Percentiles rank a stretch among this genome's conserved stretches.
Conservation (phyloP, 1,140 invertebrate genomes). For the Pteromalus puparum region DNA sequence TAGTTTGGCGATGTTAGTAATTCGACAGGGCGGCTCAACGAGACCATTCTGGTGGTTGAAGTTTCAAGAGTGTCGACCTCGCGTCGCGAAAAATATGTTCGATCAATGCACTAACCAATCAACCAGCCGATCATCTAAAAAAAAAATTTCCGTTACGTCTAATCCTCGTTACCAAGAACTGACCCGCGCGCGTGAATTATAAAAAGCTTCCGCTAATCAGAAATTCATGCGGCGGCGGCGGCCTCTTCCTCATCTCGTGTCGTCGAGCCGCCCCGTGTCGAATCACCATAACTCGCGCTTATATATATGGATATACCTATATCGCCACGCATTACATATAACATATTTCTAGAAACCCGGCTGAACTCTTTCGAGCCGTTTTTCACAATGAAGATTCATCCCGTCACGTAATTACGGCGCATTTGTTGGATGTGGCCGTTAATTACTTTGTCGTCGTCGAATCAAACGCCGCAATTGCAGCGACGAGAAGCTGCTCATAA, state of each 20-base stretch:
- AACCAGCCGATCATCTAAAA: too few relatives aligned
- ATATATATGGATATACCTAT: too few relatives aligned
- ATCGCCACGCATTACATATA: neutral
- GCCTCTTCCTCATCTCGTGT: neutral
- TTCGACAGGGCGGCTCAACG: too few relatives aligned
- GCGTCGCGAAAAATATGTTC: too few relatives aligned
- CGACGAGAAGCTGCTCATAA: too few relatives aligned
- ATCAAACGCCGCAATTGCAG: slow-evolving; percentile 15
- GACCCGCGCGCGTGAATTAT: neutral
- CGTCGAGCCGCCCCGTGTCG: too few relatives aligned
- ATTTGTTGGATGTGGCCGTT: slow-evolving; percentile 1
- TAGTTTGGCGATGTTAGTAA: too few relatives aligned
- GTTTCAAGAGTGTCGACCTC: too few relatives aligned
- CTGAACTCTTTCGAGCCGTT: neutral
- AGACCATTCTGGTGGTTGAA: too few relatives aligned
- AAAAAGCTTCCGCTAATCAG: neutral
- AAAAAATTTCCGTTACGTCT: neutral
- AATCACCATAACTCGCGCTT: too few relatives aligned
- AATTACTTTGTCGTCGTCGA: slow-evolving; percentile 45
- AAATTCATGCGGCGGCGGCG: neutral
- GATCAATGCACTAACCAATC: too few relatives aligned
- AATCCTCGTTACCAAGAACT: neutral
- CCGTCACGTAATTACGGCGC: slow-evolving; percentile 21
- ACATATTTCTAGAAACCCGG: neutral
- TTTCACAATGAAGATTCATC: slow-evolving; percentile 7